Percentiles rank a stretch among this genome's conserved stretches.
phyloP scores from a whole-genome alignment of 2,888 invertebrate genomes.

The Zelleria hepariella region DNA sequence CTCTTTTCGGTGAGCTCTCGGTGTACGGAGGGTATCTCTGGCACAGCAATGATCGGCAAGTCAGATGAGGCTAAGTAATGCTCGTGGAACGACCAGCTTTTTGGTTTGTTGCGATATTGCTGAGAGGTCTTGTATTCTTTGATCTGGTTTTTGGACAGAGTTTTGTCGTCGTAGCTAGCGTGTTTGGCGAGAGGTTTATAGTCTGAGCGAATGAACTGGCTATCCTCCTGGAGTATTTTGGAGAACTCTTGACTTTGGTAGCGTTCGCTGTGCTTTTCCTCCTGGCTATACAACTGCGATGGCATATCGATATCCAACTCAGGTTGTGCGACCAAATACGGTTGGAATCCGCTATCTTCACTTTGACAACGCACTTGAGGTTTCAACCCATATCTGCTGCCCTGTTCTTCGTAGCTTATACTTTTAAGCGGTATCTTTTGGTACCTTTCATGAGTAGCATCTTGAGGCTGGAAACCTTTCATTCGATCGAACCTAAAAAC shows the following conservation, averaged over 20 bases:
- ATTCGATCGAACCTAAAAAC: conserved; percentile 50
- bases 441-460: conserved; percentile 44
- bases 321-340: conserved; percentile 53
- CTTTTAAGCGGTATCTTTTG: conserved; percentile 61
- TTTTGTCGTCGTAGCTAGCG: conserved; percentile 77
- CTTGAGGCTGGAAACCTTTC: conserved; percentile 38
- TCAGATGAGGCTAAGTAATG: conserved; percentile 72
- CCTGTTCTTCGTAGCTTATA: conserved; percentile 61
- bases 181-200: conserved; percentile 74
- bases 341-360: conserved; percentile 68
- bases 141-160: conserved; percentile 74
- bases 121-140: conserved; percentile 74
- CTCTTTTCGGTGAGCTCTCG: conserved; percentile 61
- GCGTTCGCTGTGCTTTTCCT: conserved; percentile 74
- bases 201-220: conserved; percentile 63
- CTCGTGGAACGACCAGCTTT: conserved; percentile 77
- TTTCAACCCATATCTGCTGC: conserved; percentile 54
- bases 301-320: conserved; percentile 72
- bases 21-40: conserved; percentile 61
- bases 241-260: conserved; percentile 78
- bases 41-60: conserved; percentile 67
- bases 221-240: conserved; percentile 54
- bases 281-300: conserved; percentile 72
- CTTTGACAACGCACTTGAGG: conserved; percentile 73
- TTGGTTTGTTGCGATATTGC: conserved; percentile 70